Evolutionary conservation across 2,888 invertebrate species (phyloP).

Genomic region (Hirtodrosophila alboralis): DNA sequence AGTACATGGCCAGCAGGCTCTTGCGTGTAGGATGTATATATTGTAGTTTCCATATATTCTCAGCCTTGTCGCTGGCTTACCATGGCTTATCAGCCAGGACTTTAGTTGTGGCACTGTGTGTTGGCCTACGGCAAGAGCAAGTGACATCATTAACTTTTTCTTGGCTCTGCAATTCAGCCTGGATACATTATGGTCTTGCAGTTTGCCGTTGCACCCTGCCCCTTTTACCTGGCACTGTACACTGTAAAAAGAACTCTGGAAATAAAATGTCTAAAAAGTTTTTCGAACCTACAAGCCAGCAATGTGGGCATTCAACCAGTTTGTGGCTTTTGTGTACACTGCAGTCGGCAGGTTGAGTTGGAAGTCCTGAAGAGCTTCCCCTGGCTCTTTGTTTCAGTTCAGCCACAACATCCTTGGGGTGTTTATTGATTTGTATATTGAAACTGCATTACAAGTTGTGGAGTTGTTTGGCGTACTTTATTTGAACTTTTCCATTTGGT

Average conservation of each 20-base stretch:
- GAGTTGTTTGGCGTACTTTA: constrained; percentile 65
- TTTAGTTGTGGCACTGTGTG: constrained; percentile 22
- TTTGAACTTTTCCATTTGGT: constrained; percentile 65
- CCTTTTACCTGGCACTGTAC: constrained; percentile 17
- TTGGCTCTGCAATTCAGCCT: constrained; percentile 25
- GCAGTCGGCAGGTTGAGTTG: constrained; percentile 14
- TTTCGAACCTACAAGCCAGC: constrained; percentile 25
- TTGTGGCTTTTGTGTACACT: constrained; percentile 51
- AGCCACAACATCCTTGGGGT: constrained; percentile 42
- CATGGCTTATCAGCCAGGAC: constrained; percentile 10
- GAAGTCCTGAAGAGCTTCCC: background rate
- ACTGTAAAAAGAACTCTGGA: constrained; percentile 31
- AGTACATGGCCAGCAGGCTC: background rate
- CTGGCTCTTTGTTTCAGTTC: constrained; percentile 30
- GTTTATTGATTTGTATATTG: constrained; percentile 79
- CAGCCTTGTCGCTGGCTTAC: constrained; percentile 2
- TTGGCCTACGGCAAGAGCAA: constrained; percentile 64
- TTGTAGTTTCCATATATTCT: too few species aligned
- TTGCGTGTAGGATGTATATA: too few species aligned
- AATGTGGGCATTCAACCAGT: constrained; percentile 44
- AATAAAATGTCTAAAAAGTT: constrained; percentile 69
- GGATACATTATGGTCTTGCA: constrained; percentile 53
- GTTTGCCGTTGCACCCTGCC: constrained; percentile 42
- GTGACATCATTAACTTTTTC: constrained; percentile 79
- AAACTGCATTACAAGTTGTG: constrained; percentile 76